Base-by-base conservation (phyloP, 23 tunicate genomes). In the Ciona savignyi region DNA sequence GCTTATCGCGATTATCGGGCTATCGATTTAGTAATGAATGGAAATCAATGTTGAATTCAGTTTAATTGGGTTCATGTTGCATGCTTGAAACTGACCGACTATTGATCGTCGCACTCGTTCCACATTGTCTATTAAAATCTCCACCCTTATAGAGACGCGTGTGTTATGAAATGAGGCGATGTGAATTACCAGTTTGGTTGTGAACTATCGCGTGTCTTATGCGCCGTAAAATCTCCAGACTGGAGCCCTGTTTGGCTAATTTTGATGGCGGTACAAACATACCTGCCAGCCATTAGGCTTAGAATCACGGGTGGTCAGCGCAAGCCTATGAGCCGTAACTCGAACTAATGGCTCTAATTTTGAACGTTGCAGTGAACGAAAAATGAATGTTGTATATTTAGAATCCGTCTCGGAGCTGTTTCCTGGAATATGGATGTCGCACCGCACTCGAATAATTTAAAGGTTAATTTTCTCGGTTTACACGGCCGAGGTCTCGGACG, bases 171-270 rank as follows among this genome's bases (percentile, higher is more conserved):
- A 9, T n/a, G n/a, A n/a, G n/a, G n/a, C n/a, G n/a, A n/a, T n/a
- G n/a, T n/a, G n/a, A n/a, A n/a, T n/a, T n/a, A n/a, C n/a, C n/a
- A n/a, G n/a, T n/a, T n/a, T 15, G 9, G 56, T 15, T 42, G 56
- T 6, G 15, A 42, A 6, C 11, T 42, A 42, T 42, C 56, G 56
- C 56, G 56, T 42, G 56, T 15, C 11, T 42, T 42, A 6, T 42
- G 56, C 56, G 56, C 15, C 15, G 9, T 42, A 9, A 15, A 6
- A 42, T 9, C 56, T 42, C 56, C 56, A 42, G 56, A 42, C 56
- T 42, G 56, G 56, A 42, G 56, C 56, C 56, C 56, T 42, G 56
- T 42, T 42, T 42, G 56, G 56, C 56, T 42, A 42, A 42, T 42
- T 42, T 42, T 42, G 56, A 42, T 15, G 56, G 9, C 56, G 56